Evolutionary conservation across 2,113 vertebrate species (phyloP), one percentile per base, ranked within the genome.

Genomic region (Platycercus adscitus): DNA sequence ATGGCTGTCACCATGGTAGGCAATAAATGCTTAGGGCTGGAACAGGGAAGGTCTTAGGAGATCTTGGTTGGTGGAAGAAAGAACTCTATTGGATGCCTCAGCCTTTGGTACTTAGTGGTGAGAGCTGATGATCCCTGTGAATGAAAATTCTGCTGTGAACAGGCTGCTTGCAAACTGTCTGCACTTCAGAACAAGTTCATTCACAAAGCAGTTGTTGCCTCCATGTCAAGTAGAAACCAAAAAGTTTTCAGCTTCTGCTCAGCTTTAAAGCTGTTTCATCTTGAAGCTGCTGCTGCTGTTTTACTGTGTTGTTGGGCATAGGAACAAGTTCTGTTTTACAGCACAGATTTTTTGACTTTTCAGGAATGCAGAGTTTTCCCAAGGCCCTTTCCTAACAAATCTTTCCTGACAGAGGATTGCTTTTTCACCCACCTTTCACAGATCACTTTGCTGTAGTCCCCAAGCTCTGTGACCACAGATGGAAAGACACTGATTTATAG

Each of bases 341-440:
- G 82, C 46, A 50, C 86, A 25, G 69, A 15, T 84, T 86, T 89
- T 50, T 37, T 47, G 33, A 47, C 56, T 93, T 73, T 23, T 28
- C 44, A 26, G 72, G 55, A 84, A 63, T 7, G 61, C 16, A 58
- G 28, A 5, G 6, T 66, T 87, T 85, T 80, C 82, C 76, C 82
- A 44, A 77, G 68, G 43, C 3, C 2, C 50, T 91, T 91, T 71
- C 68, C 31, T 49, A 41, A 49, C 52, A 47, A 11, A 70, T 43
- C 49, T 41, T 86, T 47, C 66, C 90, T 80, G 78, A 24, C 49
- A 93, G 87, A 64, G 76, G 52, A 1, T 81, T 60, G 56, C 35
- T 71, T 96, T 86, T 79, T 53, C 52, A 49, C 86, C 72, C 46
- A 50, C 86, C 83, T 92, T 86, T 73, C 88, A n/a, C 86, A 53